A percentile compares a stretch with the other conserved stretches of the same genome.
phyloP scores from a whole-genome alignment of 2,888 invertebrate genomes.

The Thereva nobilitata region DNA sequence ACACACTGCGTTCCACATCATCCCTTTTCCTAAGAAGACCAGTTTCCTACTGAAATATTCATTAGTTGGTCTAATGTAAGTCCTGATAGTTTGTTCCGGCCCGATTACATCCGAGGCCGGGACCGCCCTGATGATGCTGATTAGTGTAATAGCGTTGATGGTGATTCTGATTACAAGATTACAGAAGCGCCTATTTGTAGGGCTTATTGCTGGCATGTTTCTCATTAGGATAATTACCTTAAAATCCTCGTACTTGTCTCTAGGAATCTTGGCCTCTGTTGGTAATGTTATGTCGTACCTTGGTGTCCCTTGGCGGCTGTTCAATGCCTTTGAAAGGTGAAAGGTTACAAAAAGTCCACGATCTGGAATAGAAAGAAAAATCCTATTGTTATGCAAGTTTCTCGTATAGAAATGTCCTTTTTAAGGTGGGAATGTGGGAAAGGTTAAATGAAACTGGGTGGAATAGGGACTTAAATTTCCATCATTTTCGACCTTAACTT shows the following conservation, averaged over 20 bases:
- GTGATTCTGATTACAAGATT: conserved; percentile 6
- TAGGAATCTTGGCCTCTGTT: conserved; percentile 18
- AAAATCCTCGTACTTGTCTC: conserved; percentile 31
- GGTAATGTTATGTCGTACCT: conserved; percentile 15
- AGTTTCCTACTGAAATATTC: conserved; percentile 10
- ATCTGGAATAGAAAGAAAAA: conserved; percentile 17
- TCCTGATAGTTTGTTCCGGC: conserved; percentile 3
- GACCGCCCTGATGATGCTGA: conserved; percentile 6
- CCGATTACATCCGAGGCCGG: not conserved
- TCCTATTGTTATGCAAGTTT: not conserved
- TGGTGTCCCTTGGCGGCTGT: not conserved
- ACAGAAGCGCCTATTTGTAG: conserved; percentile 13
- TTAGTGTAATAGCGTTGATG: conserved; percentile 21
- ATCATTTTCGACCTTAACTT: no score
- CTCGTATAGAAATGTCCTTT: no score
- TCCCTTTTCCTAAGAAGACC: not conserved
- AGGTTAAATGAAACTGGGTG: no score
- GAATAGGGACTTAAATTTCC: no score
- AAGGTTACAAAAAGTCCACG: conserved; percentile 27
- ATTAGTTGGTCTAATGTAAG: conserved; percentile 4
- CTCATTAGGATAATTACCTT: conserved; percentile 33
- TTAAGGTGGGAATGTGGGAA: no score
- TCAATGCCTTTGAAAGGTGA: conserved; percentile 27
- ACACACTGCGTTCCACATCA: conserved; percentile 10
- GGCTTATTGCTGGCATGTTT: not conserved